Conservation (phyloP, 2,797 vertebrate genomes). For the Uromys caudimaculatus region DNA sequence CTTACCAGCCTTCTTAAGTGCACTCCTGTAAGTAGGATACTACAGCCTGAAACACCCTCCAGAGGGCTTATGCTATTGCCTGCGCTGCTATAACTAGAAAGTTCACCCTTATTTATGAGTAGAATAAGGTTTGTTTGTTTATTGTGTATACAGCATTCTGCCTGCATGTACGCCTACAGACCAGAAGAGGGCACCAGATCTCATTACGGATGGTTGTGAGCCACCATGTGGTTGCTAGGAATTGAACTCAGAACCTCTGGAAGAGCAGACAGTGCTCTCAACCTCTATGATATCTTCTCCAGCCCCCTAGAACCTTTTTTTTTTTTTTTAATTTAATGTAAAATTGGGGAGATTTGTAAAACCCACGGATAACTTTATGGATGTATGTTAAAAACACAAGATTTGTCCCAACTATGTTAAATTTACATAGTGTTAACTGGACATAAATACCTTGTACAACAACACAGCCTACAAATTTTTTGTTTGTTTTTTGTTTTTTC, state of each 20-base stretch:
- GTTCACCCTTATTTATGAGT: neutral
- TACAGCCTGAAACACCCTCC: neutral
- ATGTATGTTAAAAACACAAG: neutral
- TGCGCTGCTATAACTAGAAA: neutral
- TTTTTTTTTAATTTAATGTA: neutral
- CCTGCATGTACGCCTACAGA: neutral
- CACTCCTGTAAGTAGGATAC: too few relatives aligned
- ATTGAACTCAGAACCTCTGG: neutral
- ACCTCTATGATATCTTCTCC: neutral
- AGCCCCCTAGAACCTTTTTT: neutral
- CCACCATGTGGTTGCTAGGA: neutral
- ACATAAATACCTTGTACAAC: neutral
- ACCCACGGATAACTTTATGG: neutral
- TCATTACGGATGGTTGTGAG: neutral
- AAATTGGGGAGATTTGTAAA: neutral
- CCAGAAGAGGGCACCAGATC: neutral
- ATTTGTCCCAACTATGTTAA: neutral
- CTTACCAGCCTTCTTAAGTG: neutral
- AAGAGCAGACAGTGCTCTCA: neutral
- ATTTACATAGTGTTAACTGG: neutral
- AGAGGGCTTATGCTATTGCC: neutral
- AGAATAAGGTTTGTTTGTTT: neutral
- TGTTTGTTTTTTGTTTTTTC: neutral
- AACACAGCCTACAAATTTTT: neutral
- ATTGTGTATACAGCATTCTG: neutral